Evolutionary conservation across 2,888 invertebrate species (phyloP), one percentile per base, ranked within the genome.

Genomic region (Thyatira batis): DNA sequence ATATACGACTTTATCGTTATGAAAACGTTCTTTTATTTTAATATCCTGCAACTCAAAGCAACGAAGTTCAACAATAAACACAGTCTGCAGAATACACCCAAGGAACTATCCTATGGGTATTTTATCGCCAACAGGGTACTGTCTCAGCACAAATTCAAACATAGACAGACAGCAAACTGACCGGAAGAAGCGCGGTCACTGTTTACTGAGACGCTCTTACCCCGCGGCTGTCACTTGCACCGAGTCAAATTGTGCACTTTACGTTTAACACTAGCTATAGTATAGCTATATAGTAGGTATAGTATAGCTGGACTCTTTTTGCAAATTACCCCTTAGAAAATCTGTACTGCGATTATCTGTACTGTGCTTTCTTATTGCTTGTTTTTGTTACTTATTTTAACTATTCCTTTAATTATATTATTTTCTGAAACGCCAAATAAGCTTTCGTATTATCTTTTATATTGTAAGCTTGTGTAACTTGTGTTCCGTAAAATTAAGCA

Each of bases 141-240:
- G 65, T 65, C 65, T 72, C 60, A 75, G 68, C 59, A 61, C 63
- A 69, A 78, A 69, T 58, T 72, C 71, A 83, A 83, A 83, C 71
- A 78, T 67, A 78, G 82, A 78, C 82, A 62, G 76, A 65, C 64
- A 50, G 70, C 68, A 80, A 79, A 80, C 80, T 67, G 56, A 57
- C 58, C 55, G 60, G 46, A 56, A 48, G 53, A 46, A 20, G 50
- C 30, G 52, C 48, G 61, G 56, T 58, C 63, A 57, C 55, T 79
- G 75, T 82, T 78, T 82, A 54, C 65, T 49, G 68, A 65, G 68
- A 66, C 65, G 60, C 50, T 49, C 54, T 9, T 60, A 72, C 71
- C 69, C 68, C 49, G 55, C 56, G 70, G 71, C 71, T 58, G 52
- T 51, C 50, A 51, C 54, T 58, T 55, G 52, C 53, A 46, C 46